A percentile compares a stretch with the other conserved stretches of the same genome.
These are phyloP conservation scores for Drosophila pullipes DNA, from an alignment of 2,888 invertebrate genomes.

Conservation along the genomic window DNA sequence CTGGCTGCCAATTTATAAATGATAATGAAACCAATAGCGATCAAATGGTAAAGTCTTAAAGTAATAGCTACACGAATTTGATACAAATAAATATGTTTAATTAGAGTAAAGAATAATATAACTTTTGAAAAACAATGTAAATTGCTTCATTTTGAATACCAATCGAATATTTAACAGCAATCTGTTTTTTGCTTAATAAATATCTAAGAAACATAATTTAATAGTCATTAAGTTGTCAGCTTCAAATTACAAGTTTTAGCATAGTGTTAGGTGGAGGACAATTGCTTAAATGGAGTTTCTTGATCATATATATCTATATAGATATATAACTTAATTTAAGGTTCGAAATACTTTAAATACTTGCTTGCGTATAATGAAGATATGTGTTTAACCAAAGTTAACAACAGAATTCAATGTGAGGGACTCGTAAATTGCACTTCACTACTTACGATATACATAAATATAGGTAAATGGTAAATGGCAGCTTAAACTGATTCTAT, in stretches of 20 bases:
- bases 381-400: constrained; percentile 18
- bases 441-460: constrained; percentile 6
- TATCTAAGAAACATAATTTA: constrained; percentile 11
- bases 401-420: background rate
- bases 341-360: constrained; percentile 42
- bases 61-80: constrained; percentile 25
- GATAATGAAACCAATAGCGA: constrained; percentile 4
- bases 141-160: constrained; percentile 57
- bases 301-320: background rate
- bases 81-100: constrained; percentile 50
- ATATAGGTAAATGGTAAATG: constrained; percentile 46
- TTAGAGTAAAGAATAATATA: background rate
- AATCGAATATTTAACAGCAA: constrained; percentile 38
- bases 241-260: background rate
- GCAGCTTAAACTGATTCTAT: constrained; percentile 56
- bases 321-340: constrained; percentile 23
- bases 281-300: background rate
- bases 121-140: constrained; percentile 12
- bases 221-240: background rate
- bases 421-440: constrained; percentile 7
- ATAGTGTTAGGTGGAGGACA: background rate
- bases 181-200: constrained; percentile 17
- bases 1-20: constrained; percentile 46
- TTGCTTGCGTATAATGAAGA: constrained; percentile 13
- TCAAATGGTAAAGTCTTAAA: constrained; percentile 16